These are phyloP conservation scores for Cromileptes altivelis DNA, from an alignment of 2,113 vertebrate genomes.

Conservation along the genomic window DNA sequence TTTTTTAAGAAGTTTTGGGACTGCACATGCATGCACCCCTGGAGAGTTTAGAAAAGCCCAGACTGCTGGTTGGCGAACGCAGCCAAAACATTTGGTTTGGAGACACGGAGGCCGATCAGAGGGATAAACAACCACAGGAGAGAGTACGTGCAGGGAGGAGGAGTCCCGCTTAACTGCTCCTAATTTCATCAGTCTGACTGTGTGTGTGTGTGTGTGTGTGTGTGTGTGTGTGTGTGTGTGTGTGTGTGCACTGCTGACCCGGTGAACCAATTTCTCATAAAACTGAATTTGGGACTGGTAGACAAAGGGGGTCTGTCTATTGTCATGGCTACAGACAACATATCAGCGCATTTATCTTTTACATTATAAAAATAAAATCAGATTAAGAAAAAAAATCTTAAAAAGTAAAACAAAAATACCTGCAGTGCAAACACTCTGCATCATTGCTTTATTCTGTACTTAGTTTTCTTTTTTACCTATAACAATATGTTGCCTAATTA, in stretches of 20 bases:
- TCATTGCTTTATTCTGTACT: neutral
- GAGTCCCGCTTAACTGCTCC: neutral
- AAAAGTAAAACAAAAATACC: too few species aligned
- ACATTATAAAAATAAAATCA: too few species aligned
- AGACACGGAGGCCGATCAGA: slow-evolving; percentile 7
- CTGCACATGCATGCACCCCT: neutral
- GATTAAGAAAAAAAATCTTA: too few species aligned
- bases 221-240: slow-evolving; percentile 18
- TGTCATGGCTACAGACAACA: slow-evolving; percentile 6
- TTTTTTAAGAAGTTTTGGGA: neutral
- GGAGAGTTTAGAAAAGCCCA: slow-evolving; percentile 22
- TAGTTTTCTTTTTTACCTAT: neutral
- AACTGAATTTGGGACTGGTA: neutral
- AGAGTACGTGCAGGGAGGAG: slow-evolving; percentile 1
- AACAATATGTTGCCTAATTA: neutral
- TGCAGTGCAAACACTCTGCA: too few species aligned
- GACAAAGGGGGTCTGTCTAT: neutral
- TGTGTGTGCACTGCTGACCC: slow-evolving; percentile 16
- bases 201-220: slow-evolving; percentile 14
- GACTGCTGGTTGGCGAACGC: neutral
- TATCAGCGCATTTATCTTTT: neutral
- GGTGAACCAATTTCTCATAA: slow-evolving; percentile 24
- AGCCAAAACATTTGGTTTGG: slow-evolving; percentile 48
- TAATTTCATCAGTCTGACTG: slow-evolving; percentile 12
- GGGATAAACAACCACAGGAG: slow-evolving; percentile 40